phyloP scores from a whole-genome alignment of 2,888 invertebrate species.

The Caenorhabditis panamensis region DNA sequence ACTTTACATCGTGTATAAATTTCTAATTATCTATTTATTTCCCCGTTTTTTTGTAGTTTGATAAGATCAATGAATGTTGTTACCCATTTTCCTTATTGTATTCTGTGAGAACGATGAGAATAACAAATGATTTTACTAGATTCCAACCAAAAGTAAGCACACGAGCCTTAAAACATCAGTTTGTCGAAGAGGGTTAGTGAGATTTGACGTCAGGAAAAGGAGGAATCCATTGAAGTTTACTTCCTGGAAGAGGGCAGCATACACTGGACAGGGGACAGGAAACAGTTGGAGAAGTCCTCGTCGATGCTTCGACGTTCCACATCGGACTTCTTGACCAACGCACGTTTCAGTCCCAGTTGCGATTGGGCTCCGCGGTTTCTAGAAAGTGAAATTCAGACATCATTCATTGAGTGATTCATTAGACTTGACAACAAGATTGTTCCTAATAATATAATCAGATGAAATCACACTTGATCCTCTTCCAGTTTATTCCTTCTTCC shows the following conservation, averaged over 20 bases:
- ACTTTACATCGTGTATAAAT: constrained; percentile 13
- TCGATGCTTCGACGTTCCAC: constrained; percentile 70
- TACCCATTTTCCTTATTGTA: neutral
- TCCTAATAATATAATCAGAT: neutral
- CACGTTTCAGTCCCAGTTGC: constrained; percentile 59
- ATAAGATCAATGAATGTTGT: constrained; percentile 5
- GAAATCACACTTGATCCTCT: constrained; percentile 5
- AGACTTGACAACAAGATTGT: constrained; percentile 8
- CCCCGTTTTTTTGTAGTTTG: constrained; percentile 1
- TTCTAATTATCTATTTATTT: neutral
- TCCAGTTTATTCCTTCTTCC: neutral
- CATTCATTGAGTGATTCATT: neutral
- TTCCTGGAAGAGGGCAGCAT: constrained; percentile 67
- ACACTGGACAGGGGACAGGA: constrained; percentile 74
- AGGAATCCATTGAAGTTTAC: constrained; percentile 47
- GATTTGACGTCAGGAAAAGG: constrained; percentile 32
- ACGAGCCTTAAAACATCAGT: constrained; percentile 33
- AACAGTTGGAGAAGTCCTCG: constrained; percentile 73
- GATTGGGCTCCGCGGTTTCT: constrained; percentile 60
- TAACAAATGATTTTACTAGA: constrained; percentile 49
- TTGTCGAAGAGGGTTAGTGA: constrained; percentile 3
- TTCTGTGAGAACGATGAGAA: neutral
- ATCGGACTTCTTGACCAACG: constrained; percentile 60
- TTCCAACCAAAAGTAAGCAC: constrained; percentile 42
- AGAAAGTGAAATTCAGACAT: constrained; percentile 13